Base-by-base conservation (phyloP, 2,797 vertebrate genomes). In the Ctenochaetus hawaiiensis region DNA sequence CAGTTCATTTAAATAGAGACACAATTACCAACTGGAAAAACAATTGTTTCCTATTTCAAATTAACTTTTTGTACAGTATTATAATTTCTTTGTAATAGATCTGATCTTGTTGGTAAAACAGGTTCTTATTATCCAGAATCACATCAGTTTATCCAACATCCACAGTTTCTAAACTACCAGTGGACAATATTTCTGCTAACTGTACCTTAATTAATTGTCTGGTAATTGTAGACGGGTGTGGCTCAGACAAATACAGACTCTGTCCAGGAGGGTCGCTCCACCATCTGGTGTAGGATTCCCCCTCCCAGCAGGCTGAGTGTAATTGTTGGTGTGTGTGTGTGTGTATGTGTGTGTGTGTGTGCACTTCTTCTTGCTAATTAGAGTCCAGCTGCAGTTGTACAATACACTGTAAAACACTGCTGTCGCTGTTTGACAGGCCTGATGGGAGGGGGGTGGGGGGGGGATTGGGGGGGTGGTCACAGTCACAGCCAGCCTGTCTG, bases 231-330 rank as follows among this genome's bases (percentile, higher is more conserved):
- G 86, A 83, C 54, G 81, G 90, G 87, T 71, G 90, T 89, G 91
- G 92, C 81, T 84, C 78, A 72, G 86, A 81, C 89, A 82, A 91
- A 87, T 63, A 56, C 81, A 79, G 80, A 64, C 84, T 82, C 80
- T 79, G 83, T 90, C 93, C 89, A 90, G 85, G 90, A 91, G 91
- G 90, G 90, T 93, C 83, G 68, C 85, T 88, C 73, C 77, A 81
- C 95, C 95, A 96, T 95, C 93, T 96, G 95, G 86, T 44, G 74
- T 51, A 91, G 92, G 92, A 91, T 90, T 92, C 92, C 91, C 91
- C 88, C 76, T 90, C 94, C 78, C 92, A 92, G 88, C 88, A 86
- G 89, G 71, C 82, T 23, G 51, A 73, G 65, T 75, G 45, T 67
- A 18, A 34, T 80, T 66, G 72, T 65, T 77, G 14, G 63, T 20